Conservation (phyloP, 2,113 vertebrate species). For the Phalacrocorax carbo region DNA sequence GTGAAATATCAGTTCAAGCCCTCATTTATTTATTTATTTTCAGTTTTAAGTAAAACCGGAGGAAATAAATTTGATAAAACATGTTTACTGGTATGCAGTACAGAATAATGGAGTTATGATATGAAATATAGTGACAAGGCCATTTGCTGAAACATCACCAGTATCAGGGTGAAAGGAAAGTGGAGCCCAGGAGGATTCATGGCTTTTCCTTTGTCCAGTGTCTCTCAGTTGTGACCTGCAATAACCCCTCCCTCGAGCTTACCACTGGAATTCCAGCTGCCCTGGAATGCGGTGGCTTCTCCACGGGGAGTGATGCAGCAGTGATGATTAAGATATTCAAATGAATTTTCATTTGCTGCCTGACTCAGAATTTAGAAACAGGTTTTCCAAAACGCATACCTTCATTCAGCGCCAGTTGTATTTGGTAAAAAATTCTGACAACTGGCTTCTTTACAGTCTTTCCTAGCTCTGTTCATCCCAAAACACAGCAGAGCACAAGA, state of each 20-base stretch:
- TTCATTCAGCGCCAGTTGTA: not conserved
- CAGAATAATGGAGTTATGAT: not conserved
- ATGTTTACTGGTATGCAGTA: not conserved
- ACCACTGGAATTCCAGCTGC: slow-evolving; percentile 28
- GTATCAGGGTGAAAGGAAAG: not conserved
- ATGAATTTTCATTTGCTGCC: not conserved
- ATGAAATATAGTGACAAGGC: not conserved
- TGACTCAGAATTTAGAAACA: not conserved
- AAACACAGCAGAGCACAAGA: not conserved
- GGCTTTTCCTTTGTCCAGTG: not conserved
- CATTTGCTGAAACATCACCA: not conserved
- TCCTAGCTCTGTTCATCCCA: not conserved
- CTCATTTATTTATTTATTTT: not conserved
- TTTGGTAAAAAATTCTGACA: not conserved
- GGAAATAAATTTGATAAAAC: not conserved
- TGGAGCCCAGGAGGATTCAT: not conserved
- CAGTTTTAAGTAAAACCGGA: not conserved
- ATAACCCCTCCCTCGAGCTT: not conserved
- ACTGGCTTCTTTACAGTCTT: not conserved
- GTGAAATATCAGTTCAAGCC: not conserved
- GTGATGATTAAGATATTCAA: not conserved
- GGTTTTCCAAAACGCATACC: not conserved
- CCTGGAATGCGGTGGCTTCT: slow-evolving; percentile 24
- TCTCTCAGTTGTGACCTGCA: slow-evolving; percentile 28
- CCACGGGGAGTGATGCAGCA: slow-evolving; percentile 8